Evolutionary conservation across 2,797 vertebrate species (phyloP), one percentile per base, ranked within the genome.

Genomic region (Lepus oiostolus): DNA sequence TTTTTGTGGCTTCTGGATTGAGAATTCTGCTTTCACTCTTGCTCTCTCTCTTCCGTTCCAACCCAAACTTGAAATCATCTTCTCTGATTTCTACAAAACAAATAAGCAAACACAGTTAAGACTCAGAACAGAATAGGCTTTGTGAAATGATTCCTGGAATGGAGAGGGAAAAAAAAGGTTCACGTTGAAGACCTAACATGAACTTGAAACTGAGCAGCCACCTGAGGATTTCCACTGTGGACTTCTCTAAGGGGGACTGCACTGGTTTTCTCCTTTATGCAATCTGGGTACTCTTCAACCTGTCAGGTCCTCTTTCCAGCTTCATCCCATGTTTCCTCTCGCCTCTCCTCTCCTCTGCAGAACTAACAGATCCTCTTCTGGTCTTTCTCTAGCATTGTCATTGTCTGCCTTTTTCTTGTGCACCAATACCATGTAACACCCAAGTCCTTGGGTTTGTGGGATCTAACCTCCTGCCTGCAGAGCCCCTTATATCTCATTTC

Each of bases 151-250:
- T 65, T 91, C 54, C 62, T 85, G 17, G 42, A 84, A 76, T 32
- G 38, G 50, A 82, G 2, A 65, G 28, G 22, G 75, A n/a, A 68
- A 30, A 7, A 68, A 81, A 19, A 13, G 1, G 1, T 75, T 80
- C 50, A 50, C 70, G 32, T 58, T 81, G 2, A 17, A 75, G 67
- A 5, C n/a, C 72, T 6, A 68, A 76, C 72, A 68, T 74, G 35
- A 90, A 42, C 62, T 82, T 77, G 5, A 92, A 85, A 87, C 93
- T 89, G 80, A 83, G 74, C 22, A 75, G 42, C 52, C 47, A 11
- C 21, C 17, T 93, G 80, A 54, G 88, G 92, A 88, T 50, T 67
- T 10, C 11, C 7, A 79, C 63, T 17, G 60, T 62, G 63, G 68
- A 30, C 5, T 50, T 72, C 58, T 19, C 2, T 26, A 65, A 14